phyloP scores from a whole-genome alignment of 1,140 invertebrate genomes.

The Platorchestia sp. region DNA sequence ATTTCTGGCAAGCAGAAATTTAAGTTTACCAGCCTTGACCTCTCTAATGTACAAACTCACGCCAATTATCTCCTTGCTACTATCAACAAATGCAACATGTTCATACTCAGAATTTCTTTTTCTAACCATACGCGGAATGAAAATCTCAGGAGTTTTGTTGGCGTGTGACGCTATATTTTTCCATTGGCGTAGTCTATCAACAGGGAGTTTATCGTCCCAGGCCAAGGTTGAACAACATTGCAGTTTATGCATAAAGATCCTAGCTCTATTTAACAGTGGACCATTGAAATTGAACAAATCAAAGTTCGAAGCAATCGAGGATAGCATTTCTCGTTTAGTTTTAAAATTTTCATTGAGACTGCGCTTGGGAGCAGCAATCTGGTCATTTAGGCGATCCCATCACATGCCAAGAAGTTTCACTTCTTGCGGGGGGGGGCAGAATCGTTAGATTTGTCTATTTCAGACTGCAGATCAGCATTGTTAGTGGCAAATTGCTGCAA shows the following conservation, averaged over 20 bases:
- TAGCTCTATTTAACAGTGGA: background rate
- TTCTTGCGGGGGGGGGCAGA: background rate
- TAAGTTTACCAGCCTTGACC: background rate
- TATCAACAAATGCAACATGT: background rate
- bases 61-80: background rate
- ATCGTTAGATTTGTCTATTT: background rate
- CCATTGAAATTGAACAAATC: background rate
- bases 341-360: background rate
- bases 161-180: background rate
- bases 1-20: background rate
- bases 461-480: background rate
- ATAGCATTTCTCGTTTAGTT: background rate
- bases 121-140: background rate
- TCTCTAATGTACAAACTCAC: background rate
- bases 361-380: background rate
- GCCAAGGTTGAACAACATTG: background rate
- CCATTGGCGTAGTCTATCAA: background rate
- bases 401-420: background rate
- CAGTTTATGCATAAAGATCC: background rate
- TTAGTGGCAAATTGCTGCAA: conserved; percentile 2
- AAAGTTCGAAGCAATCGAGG: too few relatives aligned
- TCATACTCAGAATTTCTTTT: background rate
- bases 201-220: background rate
- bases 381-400: background rate
- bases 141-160: background rate